Percentiles rank a stretch among this genome's conserved stretches.
These are phyloP conservation scores for Sarcophaga carnaria DNA, from an alignment of 2,888 invertebrate species.

Conservation along the genomic window DNA sequence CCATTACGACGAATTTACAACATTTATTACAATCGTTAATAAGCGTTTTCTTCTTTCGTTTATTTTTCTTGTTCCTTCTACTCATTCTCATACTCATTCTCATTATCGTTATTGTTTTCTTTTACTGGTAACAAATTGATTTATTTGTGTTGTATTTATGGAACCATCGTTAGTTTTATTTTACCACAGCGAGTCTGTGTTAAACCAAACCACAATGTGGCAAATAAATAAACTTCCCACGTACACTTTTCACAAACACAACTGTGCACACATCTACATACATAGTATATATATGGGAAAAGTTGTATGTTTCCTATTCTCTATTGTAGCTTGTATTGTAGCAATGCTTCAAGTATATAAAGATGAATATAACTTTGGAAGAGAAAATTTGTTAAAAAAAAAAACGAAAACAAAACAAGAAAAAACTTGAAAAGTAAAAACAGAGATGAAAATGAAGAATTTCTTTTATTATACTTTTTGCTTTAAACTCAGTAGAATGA, in stretches of 20 bases:
- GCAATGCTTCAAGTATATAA: no score
- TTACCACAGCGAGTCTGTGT: slow-evolving; percentile 7
- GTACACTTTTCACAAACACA: neutral
- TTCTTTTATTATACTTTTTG: neutral
- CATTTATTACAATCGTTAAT: slow-evolving; percentile 42
- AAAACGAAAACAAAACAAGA: neutral
- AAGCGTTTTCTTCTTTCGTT: slow-evolving; percentile 24
- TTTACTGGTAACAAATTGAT: slow-evolving; percentile 55
- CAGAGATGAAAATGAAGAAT: neutral
- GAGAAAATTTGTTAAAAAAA: neutral
- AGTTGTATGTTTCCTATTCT: neutral
- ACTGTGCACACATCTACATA: neutral
- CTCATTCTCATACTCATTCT: neutral
- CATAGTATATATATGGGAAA: neutral
- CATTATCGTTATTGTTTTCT: slow-evolving; percentile 3
- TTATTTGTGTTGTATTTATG: slow-evolving; percentile 21
- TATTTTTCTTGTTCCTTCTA: neutral
- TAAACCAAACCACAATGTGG: neutral
- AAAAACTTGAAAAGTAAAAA: neutral
- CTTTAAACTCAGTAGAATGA: neutral
- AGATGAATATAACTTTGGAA: neutral
- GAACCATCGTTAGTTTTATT: neutral
- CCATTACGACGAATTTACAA: slow-evolving; percentile 29
- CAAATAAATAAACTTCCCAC: neutral
- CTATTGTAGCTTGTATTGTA: neutral